These are phyloP conservation scores for Apantesis nais DNA, from an alignment of 2,888 invertebrate genomes.

Conservation along the genomic window DNA sequence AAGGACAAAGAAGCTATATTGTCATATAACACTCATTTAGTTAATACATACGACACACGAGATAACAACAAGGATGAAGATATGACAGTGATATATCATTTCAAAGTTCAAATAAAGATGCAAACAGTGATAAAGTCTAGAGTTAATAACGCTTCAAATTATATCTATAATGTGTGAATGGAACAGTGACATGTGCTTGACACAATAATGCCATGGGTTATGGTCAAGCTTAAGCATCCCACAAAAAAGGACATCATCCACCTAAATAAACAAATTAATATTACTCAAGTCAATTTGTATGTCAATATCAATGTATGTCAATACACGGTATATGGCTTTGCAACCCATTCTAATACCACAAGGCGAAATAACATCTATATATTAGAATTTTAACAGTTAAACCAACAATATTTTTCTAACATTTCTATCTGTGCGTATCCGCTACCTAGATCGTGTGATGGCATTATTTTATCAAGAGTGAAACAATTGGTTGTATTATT, in stretches of 20 bases:
- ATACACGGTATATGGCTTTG: conserved; percentile 9
- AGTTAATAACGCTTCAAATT: conserved; percentile 65
- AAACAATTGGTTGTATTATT: conserved; percentile 56
- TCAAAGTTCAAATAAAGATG: conserved; percentile 62
- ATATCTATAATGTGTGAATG: conserved; percentile 60
- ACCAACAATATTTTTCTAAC: conserved; percentile 40
- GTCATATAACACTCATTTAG: conserved; percentile 78
- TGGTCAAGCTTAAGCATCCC: conserved; percentile 25
- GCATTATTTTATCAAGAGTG: conserved; percentile 72
- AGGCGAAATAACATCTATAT: conserved; percentile 25
- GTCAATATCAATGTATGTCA: neutral
- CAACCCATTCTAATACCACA: conserved; percentile 30
- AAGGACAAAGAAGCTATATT: conserved; percentile 75
- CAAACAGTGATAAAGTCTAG: conserved; percentile 71
- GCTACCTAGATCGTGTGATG: conserved; percentile 55
- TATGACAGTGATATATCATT: conserved; percentile 76
- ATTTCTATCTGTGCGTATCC: conserved; percentile 59
- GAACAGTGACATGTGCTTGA: conserved; percentile 71
- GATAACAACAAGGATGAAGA: conserved; percentile 79
- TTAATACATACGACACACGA: conserved; percentile 73
- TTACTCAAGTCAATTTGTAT: neutral
- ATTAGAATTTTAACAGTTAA: conserved; percentile 30
- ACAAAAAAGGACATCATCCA: conserved; percentile 39
- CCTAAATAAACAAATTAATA: conserved; percentile 19
- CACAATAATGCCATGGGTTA: conserved; percentile 67